Evolutionary conservation across 1,140 invertebrate species (phyloP).

Genomic region (Procambarus clarkii): DNA sequence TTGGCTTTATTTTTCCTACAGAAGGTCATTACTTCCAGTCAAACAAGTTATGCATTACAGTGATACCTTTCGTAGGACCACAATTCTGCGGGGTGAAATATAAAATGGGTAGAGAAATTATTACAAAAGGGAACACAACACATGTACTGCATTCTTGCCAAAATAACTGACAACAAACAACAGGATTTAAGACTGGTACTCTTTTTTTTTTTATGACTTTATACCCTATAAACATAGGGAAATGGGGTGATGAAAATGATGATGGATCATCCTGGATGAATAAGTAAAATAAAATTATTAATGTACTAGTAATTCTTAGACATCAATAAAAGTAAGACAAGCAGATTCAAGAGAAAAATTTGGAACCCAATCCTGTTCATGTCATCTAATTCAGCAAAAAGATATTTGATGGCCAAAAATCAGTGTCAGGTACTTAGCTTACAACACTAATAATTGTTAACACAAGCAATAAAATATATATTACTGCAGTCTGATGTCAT

Average conservation of each 20-base stretch:
- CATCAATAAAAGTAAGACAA: not conserved
- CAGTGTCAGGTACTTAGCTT: conserved; percentile 38
- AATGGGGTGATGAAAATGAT: no score
- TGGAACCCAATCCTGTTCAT: not conserved
- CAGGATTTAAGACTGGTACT: no score
- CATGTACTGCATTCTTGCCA: not conserved
- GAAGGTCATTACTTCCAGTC: conserved; percentile 26
- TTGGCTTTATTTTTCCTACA: conserved; percentile 49
- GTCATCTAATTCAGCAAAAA: not conserved
- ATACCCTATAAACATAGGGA: no score
- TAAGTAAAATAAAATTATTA: not conserved
- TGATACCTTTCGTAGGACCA: not conserved
- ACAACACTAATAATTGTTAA: conserved; percentile 7
- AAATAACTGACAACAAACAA: not conserved
- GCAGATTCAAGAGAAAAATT: not conserved
- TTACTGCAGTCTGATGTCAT: no score
- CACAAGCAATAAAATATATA: not conserved
- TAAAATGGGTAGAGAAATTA: not conserved
- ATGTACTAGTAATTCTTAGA: not conserved
- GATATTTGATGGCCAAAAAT: conserved; percentile 4
- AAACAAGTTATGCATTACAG: conserved; percentile 22
- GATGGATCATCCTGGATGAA: not conserved
- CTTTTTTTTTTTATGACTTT: no score
- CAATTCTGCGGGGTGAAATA: not conserved
- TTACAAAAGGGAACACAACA: not conserved